Evolutionary conservation across 2,888 invertebrate species (phyloP), one percentile per base, ranked within the genome.

Genomic region (Heteromurus nitidus): DNA sequence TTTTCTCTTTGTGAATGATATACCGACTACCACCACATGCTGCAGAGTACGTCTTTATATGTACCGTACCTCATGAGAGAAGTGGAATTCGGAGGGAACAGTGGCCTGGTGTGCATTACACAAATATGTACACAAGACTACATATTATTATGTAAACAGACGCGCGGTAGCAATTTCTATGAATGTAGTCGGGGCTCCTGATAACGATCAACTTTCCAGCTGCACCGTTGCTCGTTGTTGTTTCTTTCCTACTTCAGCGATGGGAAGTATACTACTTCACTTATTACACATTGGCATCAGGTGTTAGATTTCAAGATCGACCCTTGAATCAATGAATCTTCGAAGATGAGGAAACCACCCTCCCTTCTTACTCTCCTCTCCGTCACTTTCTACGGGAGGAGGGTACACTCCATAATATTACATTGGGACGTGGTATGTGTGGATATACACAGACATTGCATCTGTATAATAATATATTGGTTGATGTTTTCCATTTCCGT

Each of bases 291-390:
- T 64, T 68, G 80, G 80, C 73, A 80, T 80, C 80, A 80, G 80
- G 80, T 80, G 80, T 80, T 73, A 73, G 30, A 36, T 67, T 80
- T 80, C 80, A 73, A 80, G 80, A 50, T 72, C 67, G 53, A 75
- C 76, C 82, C 82, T 76, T 16, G 70, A 65, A 82, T 70, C 82
- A 82, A 82, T 76, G 82, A 82, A 76, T 82, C 75, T 81, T 68
- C 42, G 22, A 58, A 58, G 42, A 47, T 47, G 47, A 20, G 26
- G 53, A 55, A 67, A 26, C 53, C 53, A 65, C 42, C 18, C 55
- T 28, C 55, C 65, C 24, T 67, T 36, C 13, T 36, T 13, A 36
- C 36, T 36, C 36, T 5, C 36, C 36, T 36, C 36, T 5, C 36
- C 36, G 5, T 9, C 13, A 36, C 13, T 9, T 36, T 36, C 36